Evolutionary conservation across 2,888 invertebrate species (phyloP), one percentile per base, ranked within the genome.

Genomic region (Drosophila kuntzei): DNA sequence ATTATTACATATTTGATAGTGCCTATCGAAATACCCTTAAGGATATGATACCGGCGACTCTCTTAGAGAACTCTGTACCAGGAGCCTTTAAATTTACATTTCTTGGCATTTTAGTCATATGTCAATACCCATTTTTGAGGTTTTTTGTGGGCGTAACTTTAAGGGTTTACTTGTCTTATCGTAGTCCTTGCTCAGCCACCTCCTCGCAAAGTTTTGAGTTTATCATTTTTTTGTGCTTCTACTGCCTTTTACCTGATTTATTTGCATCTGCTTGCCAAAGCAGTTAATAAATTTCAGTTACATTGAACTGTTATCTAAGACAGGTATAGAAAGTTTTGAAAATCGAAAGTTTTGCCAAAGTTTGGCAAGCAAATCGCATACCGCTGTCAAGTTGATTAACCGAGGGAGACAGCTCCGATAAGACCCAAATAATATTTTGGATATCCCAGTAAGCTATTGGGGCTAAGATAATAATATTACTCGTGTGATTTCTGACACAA

Each of bases 321-420:
- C 65, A 73, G 64, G 32, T 55, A 47, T 39, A 32, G 37, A 47
- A 72, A 79, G 70, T 62, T 88, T 69, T 12, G 22, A 55, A 67
- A 70, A 73, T 64, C 86, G 47, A 80, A 85, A 85, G 76, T 86
- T 86, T 77, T 57, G 46, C 32, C 58, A 76, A 76, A 74, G 68
- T 81, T 75, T 61, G 4, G 32, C 66, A 54, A 55, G 60, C 57
- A 54, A 49, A 43, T 58, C 46, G 27, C 44, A 72, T 72, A 82
- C 82, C 82, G 86, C 71, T 72, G 73, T 86, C 85, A 86, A 83
- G 47, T 83, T 86, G 89, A 87, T 88, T 86, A 86, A 80, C 71
- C 69, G n/a, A 61, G 62, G 54, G 54, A 54, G 73, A 87, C 81
- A 84, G 75, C 53, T 67, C 43, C 36, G 22, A 43, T 44, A 44